Evolutionary conservation across 2,888 invertebrate genomes (phyloP), one percentile per base, ranked within the genome.

Genomic region (Ctena decussata): DNA sequence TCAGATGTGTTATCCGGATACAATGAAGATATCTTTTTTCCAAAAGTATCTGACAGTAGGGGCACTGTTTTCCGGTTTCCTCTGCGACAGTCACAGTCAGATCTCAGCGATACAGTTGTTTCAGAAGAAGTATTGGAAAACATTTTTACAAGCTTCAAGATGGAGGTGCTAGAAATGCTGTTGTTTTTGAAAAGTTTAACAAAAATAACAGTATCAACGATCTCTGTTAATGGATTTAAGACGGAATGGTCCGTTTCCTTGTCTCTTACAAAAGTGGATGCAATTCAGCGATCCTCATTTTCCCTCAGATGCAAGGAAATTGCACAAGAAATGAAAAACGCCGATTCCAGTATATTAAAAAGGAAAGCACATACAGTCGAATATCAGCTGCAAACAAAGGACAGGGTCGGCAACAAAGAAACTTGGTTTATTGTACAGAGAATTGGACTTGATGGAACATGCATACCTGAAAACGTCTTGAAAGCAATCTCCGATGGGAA

Each of bases 171-270:
- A 30, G 91, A 93, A 27, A 90, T 90, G 46, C 49, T 95, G 21
- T 80, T 95, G 21, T 95, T 95, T 86, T 82, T 94, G 11, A 93
- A 94, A 65, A 90, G 90, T 75, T 85, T 95, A 2, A 85, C 81
- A 53, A 85, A 87, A 11, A 91, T 94, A 18, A 91, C 72, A n/a
- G 65, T 92, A 32, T 87, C 85, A 21, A 75, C 80, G 24, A 81
- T 91, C 18, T 65, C 81, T 21, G 49, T 46, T 11, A 86, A 86
- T 3, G 6, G 24, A 0, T 5, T 90, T 1, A 30, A 37, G n/a
- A 76, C 70, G 30, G 88, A 89, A 46, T 89, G 82, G 71, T 75
- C 71, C 12, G 87, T 91, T 1, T 18, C 60, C 53, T 21, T 75
- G 11, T 27, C 60, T 0, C 27, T 90, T n/a, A 74, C 77, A 24